These are phyloP conservation scores for Polypterus bichir DNA, from an alignment of 2,113 vertebrate genomes.

Conservation along the genomic window DNA sequence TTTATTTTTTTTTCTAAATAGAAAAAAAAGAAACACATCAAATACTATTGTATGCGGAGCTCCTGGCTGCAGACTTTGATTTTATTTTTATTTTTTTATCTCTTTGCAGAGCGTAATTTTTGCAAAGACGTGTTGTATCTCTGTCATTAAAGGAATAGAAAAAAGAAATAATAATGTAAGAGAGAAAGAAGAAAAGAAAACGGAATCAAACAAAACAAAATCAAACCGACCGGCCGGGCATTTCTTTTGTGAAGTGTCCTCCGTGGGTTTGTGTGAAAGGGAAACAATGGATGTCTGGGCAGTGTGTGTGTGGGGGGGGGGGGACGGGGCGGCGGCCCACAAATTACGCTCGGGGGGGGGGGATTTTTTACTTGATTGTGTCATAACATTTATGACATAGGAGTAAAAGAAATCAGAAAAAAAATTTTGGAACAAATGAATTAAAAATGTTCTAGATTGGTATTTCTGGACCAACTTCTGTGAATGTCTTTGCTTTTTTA, in stretches of 20 bases:
- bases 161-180: conserved; percentile 41
- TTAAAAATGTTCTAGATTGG: conserved; percentile 28
- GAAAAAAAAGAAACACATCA: conserved; percentile 52
- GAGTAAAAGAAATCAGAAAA: conserved; percentile 39
- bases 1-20: conserved; percentile 43
- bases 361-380: conserved; percentile 45
- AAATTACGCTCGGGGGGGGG: conserved; percentile 48
- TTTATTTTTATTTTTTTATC: conserved; percentile 45
- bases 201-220: too few relatives aligned
- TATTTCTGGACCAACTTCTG: conserved; percentile 63
- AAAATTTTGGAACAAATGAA: conserved; percentile 59
- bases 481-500: conserved; percentile 55
- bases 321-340: too few relatives aligned
- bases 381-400: conserved; percentile 98
- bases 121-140: conserved; percentile 51
- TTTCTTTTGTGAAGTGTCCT: conserved; percentile 57
- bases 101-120: conserved; percentile 47
- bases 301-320: too few relatives aligned
- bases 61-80: conserved; percentile 34
- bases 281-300: too few relatives aligned
- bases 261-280: conserved; percentile 34
- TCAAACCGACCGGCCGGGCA: conserved; percentile 15
- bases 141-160: conserved; percentile 49
- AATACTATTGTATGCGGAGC: conserved; percentile 48
- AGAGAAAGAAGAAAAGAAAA: conserved; percentile 32